Evolutionary conservation across 2,888 invertebrate species (phyloP), one percentile per base, ranked within the genome.

Genomic region (Molanna angustata): DNA sequence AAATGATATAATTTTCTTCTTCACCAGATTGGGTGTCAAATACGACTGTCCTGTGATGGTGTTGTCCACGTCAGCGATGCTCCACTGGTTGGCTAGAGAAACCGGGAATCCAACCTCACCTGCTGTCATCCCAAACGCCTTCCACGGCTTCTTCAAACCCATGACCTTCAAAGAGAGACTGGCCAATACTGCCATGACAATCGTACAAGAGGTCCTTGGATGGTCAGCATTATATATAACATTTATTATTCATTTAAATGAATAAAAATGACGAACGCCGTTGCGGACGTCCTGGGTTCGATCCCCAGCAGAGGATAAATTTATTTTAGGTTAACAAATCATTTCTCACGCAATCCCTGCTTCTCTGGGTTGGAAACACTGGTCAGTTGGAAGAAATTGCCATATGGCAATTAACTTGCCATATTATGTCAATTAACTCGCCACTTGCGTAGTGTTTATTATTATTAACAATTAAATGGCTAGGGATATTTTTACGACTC

Each of bases 1-100:
- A n/a, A n/a, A n/a, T 40, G 7, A 18, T 17, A 18, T 16, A 39
- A 40, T 4, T 18, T 16, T 2, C 9, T 17, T 40, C 6, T 40
- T 18, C n/a, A 2, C 2, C 13, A 54, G 54, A 4, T 45, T 49
- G 16, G 48, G 49, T 2, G 41, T 50, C 9, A 49, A 33, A 16
- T 54, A 37, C 20, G 27, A 54, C 22, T 54, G 54, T 45, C 54
- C 54, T 4, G 40, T 45, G 7, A 44, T 49, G 9, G 16, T 37
- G 4, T 13, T 54, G 19, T 45, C 54, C 16, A 35, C 54, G 3
- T 33, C 43, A 1, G 11, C 32, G 14, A 11, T 54, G 20, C 39
- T 54, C 39, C 2, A 31, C 13, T 54, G 54, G 54, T 21, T 54
- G 11, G 45, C 49, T 7, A 41, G 13, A 13, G 4, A 49, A 14